Conservation (phyloP, 2,113 vertebrate genomes). For the Scophthalmus maximus region DNA sequence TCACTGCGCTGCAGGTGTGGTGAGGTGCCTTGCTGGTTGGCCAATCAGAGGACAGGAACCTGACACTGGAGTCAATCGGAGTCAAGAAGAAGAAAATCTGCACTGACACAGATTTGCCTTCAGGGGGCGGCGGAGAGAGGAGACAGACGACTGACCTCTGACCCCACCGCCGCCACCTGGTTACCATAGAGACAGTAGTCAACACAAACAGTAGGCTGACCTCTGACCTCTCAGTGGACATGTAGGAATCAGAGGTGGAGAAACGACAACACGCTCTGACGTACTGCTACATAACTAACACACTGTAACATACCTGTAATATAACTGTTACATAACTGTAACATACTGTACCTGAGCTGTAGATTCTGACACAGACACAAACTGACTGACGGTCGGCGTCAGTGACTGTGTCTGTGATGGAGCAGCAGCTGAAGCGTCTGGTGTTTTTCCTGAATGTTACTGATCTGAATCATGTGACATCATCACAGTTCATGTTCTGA, state of each 20-base stretch:
- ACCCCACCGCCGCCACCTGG: constrained; percentile 14
- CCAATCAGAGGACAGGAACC: constrained; percentile 70
- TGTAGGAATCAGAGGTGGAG: background rate
- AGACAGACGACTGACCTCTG: constrained; percentile 5
- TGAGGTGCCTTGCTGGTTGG: constrained; percentile 67
- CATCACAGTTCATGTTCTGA: no score
- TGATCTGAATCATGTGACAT: no score
- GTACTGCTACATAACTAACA: no score
- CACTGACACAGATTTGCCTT: constrained; percentile 38
- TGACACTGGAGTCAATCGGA: constrained; percentile 34
- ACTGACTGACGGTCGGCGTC: no score
- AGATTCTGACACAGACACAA: no score
- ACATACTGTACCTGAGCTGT: no score
- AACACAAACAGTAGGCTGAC: constrained; percentile 35
- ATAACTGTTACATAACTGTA: no score
- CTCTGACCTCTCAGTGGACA: constrained; percentile 41
- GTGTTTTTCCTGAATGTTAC: no score
- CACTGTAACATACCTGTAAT: no score
- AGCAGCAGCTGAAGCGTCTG: no score
- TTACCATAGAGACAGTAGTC: constrained; percentile 54
- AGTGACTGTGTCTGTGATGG: no score
- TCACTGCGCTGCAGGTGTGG: constrained; percentile 67
- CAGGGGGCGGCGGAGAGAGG: constrained; percentile 1
- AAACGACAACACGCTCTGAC: no score
- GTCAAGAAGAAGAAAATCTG: constrained; percentile 8